Conservation (phyloP, 2,113 vertebrate species). For the Menura novaehollandiae region DNA sequence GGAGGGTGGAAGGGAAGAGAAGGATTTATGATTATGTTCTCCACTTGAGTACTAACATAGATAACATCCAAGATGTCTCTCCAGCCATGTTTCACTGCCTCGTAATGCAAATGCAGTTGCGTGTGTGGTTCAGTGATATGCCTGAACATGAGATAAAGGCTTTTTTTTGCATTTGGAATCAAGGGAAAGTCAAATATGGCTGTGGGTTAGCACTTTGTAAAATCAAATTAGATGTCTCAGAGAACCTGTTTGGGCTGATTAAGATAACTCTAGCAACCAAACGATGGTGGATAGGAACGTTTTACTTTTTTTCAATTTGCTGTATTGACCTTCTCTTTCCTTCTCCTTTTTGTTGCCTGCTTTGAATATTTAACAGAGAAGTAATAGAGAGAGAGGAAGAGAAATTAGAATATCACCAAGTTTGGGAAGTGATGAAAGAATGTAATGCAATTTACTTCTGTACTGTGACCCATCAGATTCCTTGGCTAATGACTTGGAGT, state of each 20-base stretch:
- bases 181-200: conserved; percentile 25
- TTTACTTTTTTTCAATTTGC: conserved; percentile 26
- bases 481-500: background rate
- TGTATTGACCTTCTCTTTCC: conserved; percentile 15
- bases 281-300: background rate
- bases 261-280: conserved; percentile 21
- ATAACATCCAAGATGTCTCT: conserved; percentile 33
- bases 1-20: background rate
- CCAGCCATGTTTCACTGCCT: conserved; percentile 12
- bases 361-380: background rate
- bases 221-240: conserved; percentile 14
- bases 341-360: background rate
- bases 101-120: conserved; percentile 32
- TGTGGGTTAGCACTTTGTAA: background rate
- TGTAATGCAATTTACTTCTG: background rate
- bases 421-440: background rate
- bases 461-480: background rate
- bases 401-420: background rate
- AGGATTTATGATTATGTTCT: conserved; percentile 50
- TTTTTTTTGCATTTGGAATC: conserved; percentile 12
- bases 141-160: conserved; percentile 33
- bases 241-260: background rate
- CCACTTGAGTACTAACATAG: conserved; percentile 46
- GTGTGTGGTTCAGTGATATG: background rate
- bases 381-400: background rate